Evolutionary conservation across 2,113 vertebrate species (phyloP).

Genomic region (Rhinoptilus africanus): DNA sequence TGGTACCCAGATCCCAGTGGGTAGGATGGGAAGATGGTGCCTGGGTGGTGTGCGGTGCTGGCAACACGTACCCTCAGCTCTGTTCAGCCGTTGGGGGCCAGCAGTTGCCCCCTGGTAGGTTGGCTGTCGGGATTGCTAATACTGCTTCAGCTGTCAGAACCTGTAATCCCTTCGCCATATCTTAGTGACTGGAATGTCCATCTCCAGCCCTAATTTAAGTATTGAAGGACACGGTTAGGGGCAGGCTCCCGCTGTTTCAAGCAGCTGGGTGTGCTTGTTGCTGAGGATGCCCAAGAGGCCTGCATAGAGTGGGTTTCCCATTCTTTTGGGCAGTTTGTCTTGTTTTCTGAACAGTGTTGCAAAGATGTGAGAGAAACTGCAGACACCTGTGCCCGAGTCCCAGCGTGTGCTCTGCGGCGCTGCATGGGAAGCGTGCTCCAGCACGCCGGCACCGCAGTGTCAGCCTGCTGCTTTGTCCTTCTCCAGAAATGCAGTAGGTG

Average conservation of each 20-base stretch:
- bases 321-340: neutral
- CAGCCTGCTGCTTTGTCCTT: neutral
- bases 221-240: neutral
- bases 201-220: neutral
- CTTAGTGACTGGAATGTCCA: neutral
- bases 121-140: neutral
- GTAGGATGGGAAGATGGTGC: neutral
- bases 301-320: neutral
- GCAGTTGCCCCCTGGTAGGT: neutral
- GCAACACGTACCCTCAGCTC: neutral
- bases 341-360: neutral
- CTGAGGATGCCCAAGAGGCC: neutral
- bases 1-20: neutral
- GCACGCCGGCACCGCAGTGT: neutral
- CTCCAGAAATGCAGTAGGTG: neutral
- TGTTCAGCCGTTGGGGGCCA: neutral
- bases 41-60: neutral
- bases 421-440: neutral
- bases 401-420: neutral
- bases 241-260: neutral
- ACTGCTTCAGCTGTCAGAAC: neutral
- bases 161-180: neutral
- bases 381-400: neutral
- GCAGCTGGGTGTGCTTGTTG: neutral
- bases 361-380: neutral